Evolutionary conservation across 92 coral and sea anemone species (phyloP).

Genomic region (Siderastrea radians): DNA sequence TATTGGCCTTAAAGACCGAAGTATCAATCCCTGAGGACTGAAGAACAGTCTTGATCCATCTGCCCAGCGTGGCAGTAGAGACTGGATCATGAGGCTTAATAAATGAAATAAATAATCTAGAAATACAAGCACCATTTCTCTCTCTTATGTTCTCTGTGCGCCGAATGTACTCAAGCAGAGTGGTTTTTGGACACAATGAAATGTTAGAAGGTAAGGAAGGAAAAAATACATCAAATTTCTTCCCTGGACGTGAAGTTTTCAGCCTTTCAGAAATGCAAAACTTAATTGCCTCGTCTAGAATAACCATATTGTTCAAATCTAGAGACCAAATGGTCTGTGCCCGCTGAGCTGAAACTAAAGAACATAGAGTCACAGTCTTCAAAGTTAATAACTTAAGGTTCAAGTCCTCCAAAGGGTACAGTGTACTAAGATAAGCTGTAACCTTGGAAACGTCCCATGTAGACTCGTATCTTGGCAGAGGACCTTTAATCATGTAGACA

Average conservation of each 20-base stretch:
- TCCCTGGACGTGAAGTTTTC: conserved; percentile 73
- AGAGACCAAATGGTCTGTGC: conserved; percentile 37
- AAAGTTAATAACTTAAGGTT: conserved; percentile 57
- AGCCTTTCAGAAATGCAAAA: conserved; percentile 49
- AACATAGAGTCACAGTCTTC: conserved; percentile 67
- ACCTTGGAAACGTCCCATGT: conserved; percentile 77
- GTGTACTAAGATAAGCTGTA: conserved; percentile 48
- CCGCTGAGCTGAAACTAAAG: conserved; percentile 62
- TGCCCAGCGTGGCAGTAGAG: conserved; percentile 39
- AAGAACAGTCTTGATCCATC: conserved; percentile 63
- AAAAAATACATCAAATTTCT: not conserved
- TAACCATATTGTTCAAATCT: not conserved
- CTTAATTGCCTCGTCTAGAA: not conserved
- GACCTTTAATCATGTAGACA: conserved; percentile 43
- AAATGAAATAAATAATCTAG: conserved; percentile 43
- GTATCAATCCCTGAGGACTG: conserved; percentile 45
- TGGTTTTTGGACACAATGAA: conserved; percentile 36
- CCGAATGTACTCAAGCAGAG: conserved; percentile 48
- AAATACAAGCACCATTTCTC: not conserved
- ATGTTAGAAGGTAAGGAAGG: not conserved
- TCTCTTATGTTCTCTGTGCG: conserved; percentile 51
- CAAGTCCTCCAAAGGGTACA: conserved; percentile 69
- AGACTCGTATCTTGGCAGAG: conserved; percentile 57
- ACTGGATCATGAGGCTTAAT: conserved; percentile 63
- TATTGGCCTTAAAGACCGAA: conserved; percentile 57